Evolutionary conservation across 2,888 invertebrate species (phyloP).

Genomic region (Pollenia labialis): DNA sequence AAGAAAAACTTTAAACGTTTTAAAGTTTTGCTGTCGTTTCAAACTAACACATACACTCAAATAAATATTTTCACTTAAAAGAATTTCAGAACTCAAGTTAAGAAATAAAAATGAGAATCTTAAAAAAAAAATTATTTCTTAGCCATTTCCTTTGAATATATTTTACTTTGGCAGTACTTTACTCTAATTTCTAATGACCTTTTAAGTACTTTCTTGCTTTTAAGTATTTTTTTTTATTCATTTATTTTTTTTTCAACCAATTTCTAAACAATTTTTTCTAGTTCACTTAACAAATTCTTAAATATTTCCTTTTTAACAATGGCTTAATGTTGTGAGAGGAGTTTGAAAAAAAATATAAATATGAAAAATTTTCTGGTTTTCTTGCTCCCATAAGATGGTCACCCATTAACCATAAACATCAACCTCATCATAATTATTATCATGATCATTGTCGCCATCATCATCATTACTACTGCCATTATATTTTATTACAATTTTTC

Average conservation of each 20-base stretch:
- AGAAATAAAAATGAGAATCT: neutral
- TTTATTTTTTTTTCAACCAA: neutral
- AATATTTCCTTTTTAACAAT: constrained; percentile 60
- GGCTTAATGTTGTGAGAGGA: constrained; percentile 23
- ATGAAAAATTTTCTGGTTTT: neutral
- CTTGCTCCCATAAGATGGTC: constrained; percentile 41
- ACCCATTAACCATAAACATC: constrained; percentile 56
- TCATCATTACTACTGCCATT: constrained; percentile 54
- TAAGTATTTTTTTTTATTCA: constrained; percentile 26
- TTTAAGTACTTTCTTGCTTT: constrained; percentile 64
- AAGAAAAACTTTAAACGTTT: constrained; percentile 44
- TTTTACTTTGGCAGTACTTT: constrained; percentile 45
- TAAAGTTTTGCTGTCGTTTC: constrained; percentile 3
- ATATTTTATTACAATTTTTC: constrained; percentile 49
- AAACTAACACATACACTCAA: neutral
- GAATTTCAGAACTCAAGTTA: neutral
- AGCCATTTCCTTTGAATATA: constrained; percentile 47
- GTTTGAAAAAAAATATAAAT: neutral
- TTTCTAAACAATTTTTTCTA: constrained; percentile 62
- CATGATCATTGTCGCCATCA: constrained; percentile 36
- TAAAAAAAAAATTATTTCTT: constrained; percentile 18
- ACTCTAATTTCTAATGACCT: constrained; percentile 70
- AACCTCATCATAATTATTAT: constrained; percentile 36
- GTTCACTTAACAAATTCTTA: constrained; percentile 68
- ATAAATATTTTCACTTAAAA: neutral